Base-by-base conservation (phyloP, 2,888 invertebrate species). In the Theodoxus fluviatilis region DNA sequence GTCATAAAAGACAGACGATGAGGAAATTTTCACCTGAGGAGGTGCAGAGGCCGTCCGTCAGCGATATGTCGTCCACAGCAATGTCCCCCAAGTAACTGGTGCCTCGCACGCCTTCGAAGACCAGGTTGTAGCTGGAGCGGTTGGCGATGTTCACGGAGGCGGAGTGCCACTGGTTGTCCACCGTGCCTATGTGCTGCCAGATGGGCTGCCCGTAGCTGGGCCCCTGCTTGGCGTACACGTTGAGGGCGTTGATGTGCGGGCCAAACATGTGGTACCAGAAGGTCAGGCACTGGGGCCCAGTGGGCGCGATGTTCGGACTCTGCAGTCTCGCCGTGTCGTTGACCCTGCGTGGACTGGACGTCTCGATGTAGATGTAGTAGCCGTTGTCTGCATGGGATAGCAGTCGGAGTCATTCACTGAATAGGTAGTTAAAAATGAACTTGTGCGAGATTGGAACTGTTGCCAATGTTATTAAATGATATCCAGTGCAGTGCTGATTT, bases 191-290 rank as follows among this genome's bases (percentile, higher is more conserved):
- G 43, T 74, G 76, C 0, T 74, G 76, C 83, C 83, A 84, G 3
- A 80, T 75, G 1, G 76, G 76, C 3, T 71, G 68, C 3, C 79
- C 79, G 4, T 74, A 69, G 0, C 68, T 64, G 35, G 72, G 68
- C 31, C 78, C 75, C 2, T 71, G 68, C 67, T 77, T 76, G 40
- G 78, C 57, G 68, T 80, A 81, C 2, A 83, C 80, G 73, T 80
- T 80, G 25, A 84, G 75, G 0, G 79, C 78, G 59, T 79, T 78
- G 7, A 82, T 78, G 9, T 74, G 76, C 15, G 79, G 72, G 12
- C 85, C 85, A 78, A 80, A 82, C 85, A 85, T 85, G 72, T 84
- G 80, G 70, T 83, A 84, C 82, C 83, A 85, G 77, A 84, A 84
- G 9, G 77, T 76, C 15, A 85, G 69, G 69, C 85, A 85, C n/a